phyloP scores from a whole-genome alignment of 2,797 vertebrate genomes.

The Arnoldichthys spilopterus region DNA sequence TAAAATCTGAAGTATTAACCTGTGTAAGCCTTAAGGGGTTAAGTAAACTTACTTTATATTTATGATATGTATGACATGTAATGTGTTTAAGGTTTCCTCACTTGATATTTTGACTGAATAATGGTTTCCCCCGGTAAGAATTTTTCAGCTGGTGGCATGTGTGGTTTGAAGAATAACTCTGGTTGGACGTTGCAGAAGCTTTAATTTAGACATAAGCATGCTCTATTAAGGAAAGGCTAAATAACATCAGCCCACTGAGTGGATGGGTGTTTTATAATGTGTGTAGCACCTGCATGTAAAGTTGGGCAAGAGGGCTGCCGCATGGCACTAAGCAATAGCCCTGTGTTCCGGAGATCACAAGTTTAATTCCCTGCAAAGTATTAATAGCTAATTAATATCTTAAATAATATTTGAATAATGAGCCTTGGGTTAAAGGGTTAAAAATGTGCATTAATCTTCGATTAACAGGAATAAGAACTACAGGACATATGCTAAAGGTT shows the following conservation, averaged over 20 bases:
- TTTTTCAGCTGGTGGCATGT: background rate
- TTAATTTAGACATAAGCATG: slow-evolving; percentile 82
- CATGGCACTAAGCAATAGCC: background rate
- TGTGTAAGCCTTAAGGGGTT: slow-evolving; percentile 13
- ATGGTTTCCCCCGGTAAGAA: background rate
- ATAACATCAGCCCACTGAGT: slow-evolving; percentile 10
- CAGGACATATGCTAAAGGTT: too few relatives aligned
- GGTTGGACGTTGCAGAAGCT: background rate
- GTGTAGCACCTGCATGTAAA: background rate
- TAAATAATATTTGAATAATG: too few relatives aligned
- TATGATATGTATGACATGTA: too few relatives aligned
- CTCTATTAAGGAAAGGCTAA: slow-evolving; percentile 72
- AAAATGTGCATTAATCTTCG: too few relatives aligned
- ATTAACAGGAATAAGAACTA: too few relatives aligned
- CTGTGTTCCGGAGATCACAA: too few relatives aligned
- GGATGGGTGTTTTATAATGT: background rate
- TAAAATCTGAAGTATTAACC: background rate
- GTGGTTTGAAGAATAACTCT: background rate
- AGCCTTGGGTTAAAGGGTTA: too few relatives aligned
- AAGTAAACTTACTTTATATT: slow-evolving; percentile 12
- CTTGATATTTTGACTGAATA: background rate
- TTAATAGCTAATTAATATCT: too few relatives aligned
- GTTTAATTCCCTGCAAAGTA: too few relatives aligned
- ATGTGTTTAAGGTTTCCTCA: background rate
- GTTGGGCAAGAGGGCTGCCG: background rate